These are phyloP conservation scores for Trididemnum clinides DNA, from an alignment of 23 tunicate species.

Conservation along the genomic window DNA sequence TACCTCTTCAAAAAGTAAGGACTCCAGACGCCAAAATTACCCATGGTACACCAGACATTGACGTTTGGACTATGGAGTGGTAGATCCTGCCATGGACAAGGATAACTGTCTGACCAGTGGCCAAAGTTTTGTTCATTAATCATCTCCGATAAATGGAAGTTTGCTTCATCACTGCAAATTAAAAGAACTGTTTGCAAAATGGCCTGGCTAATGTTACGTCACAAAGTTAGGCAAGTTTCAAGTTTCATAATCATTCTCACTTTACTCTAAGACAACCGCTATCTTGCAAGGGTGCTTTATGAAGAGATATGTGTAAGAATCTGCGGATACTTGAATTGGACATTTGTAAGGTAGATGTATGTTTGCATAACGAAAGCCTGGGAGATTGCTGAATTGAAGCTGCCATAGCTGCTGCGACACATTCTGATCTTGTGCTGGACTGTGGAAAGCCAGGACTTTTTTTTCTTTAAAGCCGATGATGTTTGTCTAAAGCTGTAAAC, in stretches of 20 bases:
- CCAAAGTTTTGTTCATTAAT: background rate
- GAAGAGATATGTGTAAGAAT: background rate
- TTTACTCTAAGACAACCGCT: too few relatives aligned
- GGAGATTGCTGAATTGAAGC: background rate
- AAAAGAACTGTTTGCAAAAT: too few relatives aligned
- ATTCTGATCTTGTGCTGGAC: background rate
- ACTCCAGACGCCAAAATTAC: background rate
- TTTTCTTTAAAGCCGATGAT: too few relatives aligned
- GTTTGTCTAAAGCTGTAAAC: too few relatives aligned
- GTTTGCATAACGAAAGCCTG: too few relatives aligned
- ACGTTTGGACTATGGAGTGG: slow-evolving; percentile 8
- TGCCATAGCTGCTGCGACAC: background rate
- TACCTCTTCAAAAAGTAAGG: slow-evolving; percentile 3
- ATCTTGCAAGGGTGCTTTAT: too few relatives aligned
- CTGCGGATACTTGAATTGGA: too few relatives aligned
- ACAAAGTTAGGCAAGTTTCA: too few relatives aligned
- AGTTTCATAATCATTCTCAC: too few relatives aligned
- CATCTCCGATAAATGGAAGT: background rate
- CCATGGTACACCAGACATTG: background rate
- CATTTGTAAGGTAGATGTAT: too few relatives aligned
- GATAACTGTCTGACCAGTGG: background rate
- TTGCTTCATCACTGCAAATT: background rate
- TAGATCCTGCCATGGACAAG: background rate
- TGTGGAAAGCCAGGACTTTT: background rate
- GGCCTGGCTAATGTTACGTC: too few relatives aligned